Evolutionary conservation across 2,888 invertebrate species (phyloP).

Genomic region (Cheiracanthium punctorium): DNA sequence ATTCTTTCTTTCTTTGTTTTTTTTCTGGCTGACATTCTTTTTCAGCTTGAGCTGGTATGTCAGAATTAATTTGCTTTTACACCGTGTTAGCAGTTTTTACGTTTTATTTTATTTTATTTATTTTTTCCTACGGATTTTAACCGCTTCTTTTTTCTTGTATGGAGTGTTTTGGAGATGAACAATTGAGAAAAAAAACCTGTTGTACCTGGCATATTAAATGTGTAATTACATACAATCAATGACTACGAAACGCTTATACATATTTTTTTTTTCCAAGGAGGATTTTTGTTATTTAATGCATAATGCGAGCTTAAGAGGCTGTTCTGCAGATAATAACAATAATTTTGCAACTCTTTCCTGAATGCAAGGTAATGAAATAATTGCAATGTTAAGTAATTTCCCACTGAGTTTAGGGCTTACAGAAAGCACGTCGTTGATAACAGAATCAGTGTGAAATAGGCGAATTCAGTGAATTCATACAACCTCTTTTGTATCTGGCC

Average conservation of each 20-base stretch:
- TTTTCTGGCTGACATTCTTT: background rate
- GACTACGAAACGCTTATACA: background rate
- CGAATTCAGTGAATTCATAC: too few relatives aligned
- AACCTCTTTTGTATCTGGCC: too few relatives aligned
- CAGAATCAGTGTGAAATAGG: too few relatives aligned
- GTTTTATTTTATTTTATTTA: background rate
- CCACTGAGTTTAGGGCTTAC: too few relatives aligned
- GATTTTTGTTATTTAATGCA: background rate
- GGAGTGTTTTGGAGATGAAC: background rate
- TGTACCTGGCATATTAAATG: background rate
- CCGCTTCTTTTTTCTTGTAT: background rate
- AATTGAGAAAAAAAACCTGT: slow-evolving; percentile 3
- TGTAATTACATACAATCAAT: slow-evolving; percentile 2
- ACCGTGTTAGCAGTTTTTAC: background rate
- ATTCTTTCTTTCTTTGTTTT: background rate
- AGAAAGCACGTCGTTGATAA: too few relatives aligned
- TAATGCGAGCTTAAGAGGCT: background rate
- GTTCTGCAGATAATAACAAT: background rate
- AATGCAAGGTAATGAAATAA: background rate
- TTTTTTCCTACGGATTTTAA: background rate
- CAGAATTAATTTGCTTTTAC: slow-evolving; percentile 10
- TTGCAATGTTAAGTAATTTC: too few relatives aligned
- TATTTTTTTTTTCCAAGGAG: too few relatives aligned
- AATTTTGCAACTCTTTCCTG: background rate
- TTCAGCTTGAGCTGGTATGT: background rate